Evolutionary conservation across 2,113 vertebrate species (phyloP), one percentile per base, ranked within the genome.

Genomic region (Sisor rabdophorus): DNA sequence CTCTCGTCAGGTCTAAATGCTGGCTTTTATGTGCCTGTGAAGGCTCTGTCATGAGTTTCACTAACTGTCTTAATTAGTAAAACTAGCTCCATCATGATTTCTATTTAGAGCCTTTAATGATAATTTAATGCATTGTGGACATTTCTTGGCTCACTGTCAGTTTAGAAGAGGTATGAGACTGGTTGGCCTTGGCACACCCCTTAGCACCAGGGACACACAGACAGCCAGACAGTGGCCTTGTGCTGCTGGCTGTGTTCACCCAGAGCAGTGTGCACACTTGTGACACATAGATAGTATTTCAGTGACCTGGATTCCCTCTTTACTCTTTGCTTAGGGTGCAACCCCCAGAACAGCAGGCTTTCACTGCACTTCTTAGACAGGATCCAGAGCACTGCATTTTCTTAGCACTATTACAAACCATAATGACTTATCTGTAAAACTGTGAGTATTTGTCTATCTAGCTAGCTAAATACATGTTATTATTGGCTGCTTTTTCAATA

Each of bases 61-160:
- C 36, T 59, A 54, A 69, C 44, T 19, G 70, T 70, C 75, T 70
- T 17, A 8, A 55, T 69, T 77, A 69, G 19, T 64, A 69, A 67
- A 65, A 76, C 36, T 59, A 59, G 70, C 40, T 59, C 6, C 52
- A 77, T 55, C 22, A 22, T 80, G 55, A 77, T 81, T 81, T 55
- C 4, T 56, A 12, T 30, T 26, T 19, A 20, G 30, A 68, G 36
- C 60, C 70, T 69, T 32, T 13, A 80, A 61, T 68, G 24, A 22
- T 78, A 11, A 15, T 67, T 64, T 56, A 32, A 28, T 79, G 72
- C 64, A 70, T 82, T 84, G 40, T 80, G 75, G 52, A n/a, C 47
- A 71, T 70, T 85, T 76, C 81, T 85, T 77, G 85, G 85, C 80
- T 87, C 84, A 71, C 1, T 83, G 40, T 83, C 84, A 77, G 73